Percentiles rank a stretch among this genome's conserved stretches.
phyloP scores from a whole-genome alignment of 2,888 invertebrate species.

The Syrphus vitripennis region DNA sequence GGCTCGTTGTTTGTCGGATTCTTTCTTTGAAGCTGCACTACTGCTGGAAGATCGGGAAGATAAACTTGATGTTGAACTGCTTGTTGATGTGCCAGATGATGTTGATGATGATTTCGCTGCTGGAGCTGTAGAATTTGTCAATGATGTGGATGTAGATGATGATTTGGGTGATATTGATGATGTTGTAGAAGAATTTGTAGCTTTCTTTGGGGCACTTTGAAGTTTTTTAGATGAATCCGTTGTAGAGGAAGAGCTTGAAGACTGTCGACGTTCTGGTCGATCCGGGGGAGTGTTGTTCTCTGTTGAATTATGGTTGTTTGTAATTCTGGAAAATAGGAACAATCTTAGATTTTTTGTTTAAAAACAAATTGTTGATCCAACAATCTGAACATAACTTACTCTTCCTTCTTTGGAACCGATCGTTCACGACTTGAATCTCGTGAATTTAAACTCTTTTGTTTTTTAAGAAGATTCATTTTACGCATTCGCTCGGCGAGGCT shows the following conservation, averaged over 20 bases:
- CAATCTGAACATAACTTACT: conserved; percentile 74
- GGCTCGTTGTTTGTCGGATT: conserved; percentile 75
- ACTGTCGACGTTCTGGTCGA: conserved; percentile 78
- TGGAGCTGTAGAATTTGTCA: conserved; percentile 12
- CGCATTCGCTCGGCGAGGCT: conserved; percentile 87
- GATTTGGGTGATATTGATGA: conserved; percentile 43
- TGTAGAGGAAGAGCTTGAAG: conserved; percentile 64
- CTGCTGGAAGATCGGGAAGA: conserved; percentile 57
- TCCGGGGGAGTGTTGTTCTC: conserved; percentile 74
- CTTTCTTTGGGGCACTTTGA: conserved; percentile 76
- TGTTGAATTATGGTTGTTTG: conserved; percentile 40
- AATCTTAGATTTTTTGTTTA: neutral
- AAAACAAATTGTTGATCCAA: too few species aligned
- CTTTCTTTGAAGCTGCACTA: conserved; percentile 74
- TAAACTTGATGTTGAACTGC: conserved; percentile 44
- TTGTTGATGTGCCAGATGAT: conserved; percentile 46
- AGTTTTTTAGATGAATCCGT: conserved; percentile 73
- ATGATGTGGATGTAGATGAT: conserved; percentile 52
- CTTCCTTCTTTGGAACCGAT: conserved; percentile 78
- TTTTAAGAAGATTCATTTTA: conserved; percentile 84
- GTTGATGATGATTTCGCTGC: conserved; percentile 42
- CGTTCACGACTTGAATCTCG: conserved; percentile 79
- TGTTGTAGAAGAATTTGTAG: conserved; percentile 56
- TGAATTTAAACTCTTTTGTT: conserved; percentile 79
- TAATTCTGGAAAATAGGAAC: conserved; percentile 60